Conservation (phyloP, 2,113 vertebrate species). For the Gymnogyps californianus region DNA sequence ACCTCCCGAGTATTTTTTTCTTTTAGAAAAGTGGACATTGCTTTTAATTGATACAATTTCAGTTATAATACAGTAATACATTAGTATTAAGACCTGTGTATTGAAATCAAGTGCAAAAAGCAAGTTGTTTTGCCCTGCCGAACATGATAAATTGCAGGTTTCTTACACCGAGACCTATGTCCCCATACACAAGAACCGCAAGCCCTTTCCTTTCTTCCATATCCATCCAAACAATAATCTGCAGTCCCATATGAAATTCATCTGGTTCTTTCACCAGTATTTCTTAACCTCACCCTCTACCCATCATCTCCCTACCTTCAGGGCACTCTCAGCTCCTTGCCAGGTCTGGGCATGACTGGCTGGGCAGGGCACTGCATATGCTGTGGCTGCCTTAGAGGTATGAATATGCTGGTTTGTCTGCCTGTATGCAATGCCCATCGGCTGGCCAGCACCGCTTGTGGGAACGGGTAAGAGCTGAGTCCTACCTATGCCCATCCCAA, state of each 20-base stretch:
- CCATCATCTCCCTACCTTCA: neutral
- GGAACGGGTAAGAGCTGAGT: fast-evolving
- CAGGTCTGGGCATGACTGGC: fast-evolving
- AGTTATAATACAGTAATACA: neutral
- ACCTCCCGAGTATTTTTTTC: neutral
- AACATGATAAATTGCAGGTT: neutral
- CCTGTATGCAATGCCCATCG: fast-evolving
- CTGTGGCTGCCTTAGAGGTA: neutral
- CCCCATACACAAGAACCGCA: neutral
- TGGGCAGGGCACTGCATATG: fast-evolving
- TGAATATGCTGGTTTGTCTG: neutral
- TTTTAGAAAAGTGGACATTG: neutral
- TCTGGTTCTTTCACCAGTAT: neutral
- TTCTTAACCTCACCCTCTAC: neutral
- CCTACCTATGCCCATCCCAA: neutral
- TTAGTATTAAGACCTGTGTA: neutral
- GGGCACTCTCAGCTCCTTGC: neutral
- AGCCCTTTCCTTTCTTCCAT: neutral
- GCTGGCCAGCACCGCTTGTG: neutral
- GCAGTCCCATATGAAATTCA: neutral
- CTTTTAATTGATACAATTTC: neutral
- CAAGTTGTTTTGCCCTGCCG: neutral
- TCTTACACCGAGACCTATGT: neutral
- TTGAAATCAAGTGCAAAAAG: neutral
- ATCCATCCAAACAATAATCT: neutral